Evolutionary conservation across 2,113 vertebrate species (phyloP), one percentile per base, ranked within the genome.

Genomic region (Neodon shergylaensis): DNA sequence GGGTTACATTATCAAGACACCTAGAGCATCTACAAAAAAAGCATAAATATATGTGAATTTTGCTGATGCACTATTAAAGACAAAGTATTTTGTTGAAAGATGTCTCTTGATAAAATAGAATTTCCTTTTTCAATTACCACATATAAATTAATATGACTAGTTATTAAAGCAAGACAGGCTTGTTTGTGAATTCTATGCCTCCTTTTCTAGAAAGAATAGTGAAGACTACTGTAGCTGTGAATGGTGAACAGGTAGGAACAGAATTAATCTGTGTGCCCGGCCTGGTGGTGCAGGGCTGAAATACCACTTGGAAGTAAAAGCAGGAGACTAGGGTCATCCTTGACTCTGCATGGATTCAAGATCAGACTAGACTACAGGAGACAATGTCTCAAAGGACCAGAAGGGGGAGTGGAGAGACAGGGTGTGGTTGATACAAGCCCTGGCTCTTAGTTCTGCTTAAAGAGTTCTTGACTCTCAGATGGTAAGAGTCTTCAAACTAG

Each of bases 121-220:
- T 61, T 91, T 89, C n/a, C 17, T 39, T 65, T 90, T 79, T 52
- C 2, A 88, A 81, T 82, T 72, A 31, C 12, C 77, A 66, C 31
- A 73, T 90, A 11, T 24, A 78, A 31, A 90, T 92, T 85, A 93
- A 85, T 84, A 54, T 88, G 79, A 84, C 28, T 90, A 95, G 92
- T 58, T 66, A 68, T 22, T 91, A 74, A 61, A 94, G 92, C 36
- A 65, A 92, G 14, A 90, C 5, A 88, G 31, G 3, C 24, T 91
- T 96, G 81, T 90, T 65, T n/a, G 47, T 52, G 63, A 93, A 79
- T 93, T 70, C 61, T 95, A 17, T 94, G 88, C 22, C 52, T 78
- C 61, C 58, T 89, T 95, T 90, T 77, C 54, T 58, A 83, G 74
- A 79, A 22, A 89, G 7, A 84, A 54, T 22, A 22, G 49, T 65